Percentiles rank a stretch among this genome's conserved stretches.
These are phyloP conservation scores for Pseudomyrmex dendroicus DNA, from an alignment of 1,140 invertebrate genomes.

Conservation along the genomic window DNA sequence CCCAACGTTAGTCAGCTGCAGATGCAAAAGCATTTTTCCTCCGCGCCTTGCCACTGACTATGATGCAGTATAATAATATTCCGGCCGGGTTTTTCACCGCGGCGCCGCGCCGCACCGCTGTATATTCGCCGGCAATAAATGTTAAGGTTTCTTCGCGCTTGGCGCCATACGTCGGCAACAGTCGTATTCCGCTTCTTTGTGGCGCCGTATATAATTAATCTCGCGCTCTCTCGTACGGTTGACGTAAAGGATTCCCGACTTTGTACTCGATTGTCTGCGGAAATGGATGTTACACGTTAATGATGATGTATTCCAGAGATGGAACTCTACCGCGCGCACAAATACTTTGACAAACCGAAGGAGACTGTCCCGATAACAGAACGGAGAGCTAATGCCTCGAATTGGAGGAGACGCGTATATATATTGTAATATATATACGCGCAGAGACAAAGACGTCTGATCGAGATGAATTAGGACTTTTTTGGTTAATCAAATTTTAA, in stretches of 20 bases:
- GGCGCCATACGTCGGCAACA: conserved; percentile 43
- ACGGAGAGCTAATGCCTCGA: no score
- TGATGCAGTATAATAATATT: conserved; percentile 76
- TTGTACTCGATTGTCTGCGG: not conserved
- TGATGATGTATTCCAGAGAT: not conserved
- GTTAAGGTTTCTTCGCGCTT: conserved; percentile 58
- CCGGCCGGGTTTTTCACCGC: conserved; percentile 44
- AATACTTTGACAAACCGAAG: not conserved
- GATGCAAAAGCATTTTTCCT: conserved; percentile 75
- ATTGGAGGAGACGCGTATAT: no score
- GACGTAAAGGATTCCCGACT: conserved; percentile 11
- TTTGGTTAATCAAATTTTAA: no score
- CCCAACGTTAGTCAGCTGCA: conserved; percentile 70
- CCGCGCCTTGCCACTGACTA: conserved; percentile 68
- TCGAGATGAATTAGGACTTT: no score
- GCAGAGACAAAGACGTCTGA: no score
- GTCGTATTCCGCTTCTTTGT: conserved; percentile 39
- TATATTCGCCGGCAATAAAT: conserved; percentile 57
- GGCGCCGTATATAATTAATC: conserved; percentile 34
- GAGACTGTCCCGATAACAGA: not conserved
- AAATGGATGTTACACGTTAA: not conserved
- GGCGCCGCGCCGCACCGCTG: conserved; percentile 26
- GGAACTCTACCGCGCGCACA: not conserved
- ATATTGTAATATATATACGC: not conserved
- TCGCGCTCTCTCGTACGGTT: conserved; percentile 6